These are phyloP conservation scores for Neomicropteryx cornuta DNA, from an alignment of 1,140 invertebrate species.

Conservation along the genomic window DNA sequence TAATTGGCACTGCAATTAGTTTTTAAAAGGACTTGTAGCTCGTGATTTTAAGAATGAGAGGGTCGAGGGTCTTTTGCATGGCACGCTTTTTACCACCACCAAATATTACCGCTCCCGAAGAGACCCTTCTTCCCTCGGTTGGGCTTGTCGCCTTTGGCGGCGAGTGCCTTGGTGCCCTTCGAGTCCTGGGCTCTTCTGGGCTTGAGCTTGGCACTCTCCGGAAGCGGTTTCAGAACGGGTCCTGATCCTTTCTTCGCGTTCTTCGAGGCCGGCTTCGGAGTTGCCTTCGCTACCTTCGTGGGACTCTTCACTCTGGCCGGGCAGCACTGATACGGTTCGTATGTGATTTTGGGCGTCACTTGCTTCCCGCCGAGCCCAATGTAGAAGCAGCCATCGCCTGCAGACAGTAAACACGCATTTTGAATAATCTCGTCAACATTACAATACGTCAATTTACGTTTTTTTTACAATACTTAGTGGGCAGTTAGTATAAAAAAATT, in stretches of 20 bases:
- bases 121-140: slow-evolving; percentile 67
- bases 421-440: slow-evolving; percentile 30
- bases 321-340: slow-evolving; percentile 84
- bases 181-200: slow-evolving; percentile 21
- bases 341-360: slow-evolving; percentile 63
- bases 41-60: too few relatives aligned
- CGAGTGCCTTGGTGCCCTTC: slow-evolving; percentile 29
- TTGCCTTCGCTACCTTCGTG: slow-evolving; percentile 58
- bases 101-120: slow-evolving; percentile 65
- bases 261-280: slow-evolving; percentile 34
- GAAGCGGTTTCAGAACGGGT: too few relatives aligned
- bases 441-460: too few relatives aligned
- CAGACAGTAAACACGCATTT: slow-evolving; percentile 42
- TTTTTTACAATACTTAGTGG: too few relatives aligned
- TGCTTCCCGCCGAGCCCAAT: slow-evolving; percentile 82
- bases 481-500: too few relatives aligned
- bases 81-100: slow-evolving; percentile 50
- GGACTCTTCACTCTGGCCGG: slow-evolving; percentile 64
- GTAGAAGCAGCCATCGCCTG: slow-evolving; percentile 93
- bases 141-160: slow-evolving; percentile 38
- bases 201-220: slow-evolving; percentile 32
- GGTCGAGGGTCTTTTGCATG: too few relatives aligned
- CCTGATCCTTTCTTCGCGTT: slow-evolving; percentile 8
- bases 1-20: too few relatives aligned
- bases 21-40: too few relatives aligned